A percentile compares a stretch with the other conserved stretches of the same genome.
Evolutionary conservation across 2,888 invertebrate species (phyloP).

Genomic region (Sussaba pulchella): DNA sequence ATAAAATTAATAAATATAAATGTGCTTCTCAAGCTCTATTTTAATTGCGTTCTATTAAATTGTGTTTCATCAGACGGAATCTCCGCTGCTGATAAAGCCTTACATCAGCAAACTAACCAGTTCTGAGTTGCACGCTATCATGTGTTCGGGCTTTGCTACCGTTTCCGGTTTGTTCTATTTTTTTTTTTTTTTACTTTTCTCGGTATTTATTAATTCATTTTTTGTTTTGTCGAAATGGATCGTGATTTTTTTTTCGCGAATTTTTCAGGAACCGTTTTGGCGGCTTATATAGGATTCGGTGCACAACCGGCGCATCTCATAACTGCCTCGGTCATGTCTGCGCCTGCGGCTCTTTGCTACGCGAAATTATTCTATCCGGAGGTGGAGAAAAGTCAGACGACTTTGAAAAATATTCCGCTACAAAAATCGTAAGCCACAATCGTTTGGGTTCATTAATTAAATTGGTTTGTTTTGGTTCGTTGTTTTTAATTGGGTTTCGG

Average conservation of each 20-base stretch:
- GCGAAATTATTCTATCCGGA: slow-evolving; percentile 97
- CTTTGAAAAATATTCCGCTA: slow-evolving; percentile 90
- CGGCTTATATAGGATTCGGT: slow-evolving; percentile 96
- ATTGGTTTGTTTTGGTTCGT: background rate
- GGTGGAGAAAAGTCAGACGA: slow-evolving; percentile 91
- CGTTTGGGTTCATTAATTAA: no score
- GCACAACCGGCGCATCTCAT: slow-evolving; percentile 95
- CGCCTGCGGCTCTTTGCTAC: slow-evolving; percentile 95
- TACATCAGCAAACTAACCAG: slow-evolving; percentile 93
- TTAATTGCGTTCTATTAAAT: slow-evolving; percentile 28
- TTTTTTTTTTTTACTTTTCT: slow-evolving; percentile 84
- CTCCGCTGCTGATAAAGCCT: slow-evolving; percentile 94
- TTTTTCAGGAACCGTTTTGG: slow-evolving; percentile 91
- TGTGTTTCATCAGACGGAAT: slow-evolving; percentile 93
- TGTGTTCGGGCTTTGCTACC: slow-evolving; percentile 97
- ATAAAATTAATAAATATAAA: no score
- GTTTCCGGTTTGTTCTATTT: slow-evolving; percentile 90
- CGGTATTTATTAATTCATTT: slow-evolving; percentile 2
- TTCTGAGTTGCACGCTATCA: slow-evolving; percentile 96
- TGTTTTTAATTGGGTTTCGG: background rate
- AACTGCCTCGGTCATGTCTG: slow-evolving; percentile 98
- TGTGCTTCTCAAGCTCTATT: background rate
- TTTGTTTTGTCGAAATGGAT: slow-evolving; percentile 1
- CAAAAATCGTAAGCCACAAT: slow-evolving; percentile 87
- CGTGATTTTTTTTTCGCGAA: slow-evolving; percentile 12